These are phyloP conservation scores for Fragum sueziense DNA, from an alignment of 2,888 invertebrate genomes.

Conservation along the genomic window DNA sequence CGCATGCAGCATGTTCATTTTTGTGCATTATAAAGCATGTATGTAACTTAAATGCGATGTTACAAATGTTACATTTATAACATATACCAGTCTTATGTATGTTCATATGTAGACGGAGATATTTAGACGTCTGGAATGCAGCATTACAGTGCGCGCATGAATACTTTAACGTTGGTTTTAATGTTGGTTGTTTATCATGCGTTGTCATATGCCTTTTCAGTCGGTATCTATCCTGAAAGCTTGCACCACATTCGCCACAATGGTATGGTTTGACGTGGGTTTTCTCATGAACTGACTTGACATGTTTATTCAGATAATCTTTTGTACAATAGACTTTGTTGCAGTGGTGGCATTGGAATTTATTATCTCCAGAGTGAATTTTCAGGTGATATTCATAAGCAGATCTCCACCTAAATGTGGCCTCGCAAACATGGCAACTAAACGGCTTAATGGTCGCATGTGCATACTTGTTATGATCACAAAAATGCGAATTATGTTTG, in stretches of 20 bases:
- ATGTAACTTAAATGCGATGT: neutral
- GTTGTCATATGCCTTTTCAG: neutral
- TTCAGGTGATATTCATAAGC: neutral
- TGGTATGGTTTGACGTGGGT: neutral
- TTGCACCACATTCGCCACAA: neutral
- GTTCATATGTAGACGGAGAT: neutral
- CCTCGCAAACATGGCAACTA: neutral
- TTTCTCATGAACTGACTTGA: neutral
- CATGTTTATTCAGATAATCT: neutral
- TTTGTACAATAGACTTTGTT: neutral
- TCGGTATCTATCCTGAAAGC: neutral
- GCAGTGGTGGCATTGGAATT: neutral
- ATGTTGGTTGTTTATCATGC: neutral
- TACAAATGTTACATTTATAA: neutral
- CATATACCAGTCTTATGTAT: neutral
- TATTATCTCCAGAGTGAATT: neutral
- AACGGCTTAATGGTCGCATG: neutral
- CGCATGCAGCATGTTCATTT: neutral
- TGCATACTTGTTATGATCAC: neutral
- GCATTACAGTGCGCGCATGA: neutral
- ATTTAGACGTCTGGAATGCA: neutral
- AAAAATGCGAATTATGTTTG: neutral
- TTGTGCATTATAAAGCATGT: neutral
- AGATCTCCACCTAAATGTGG: neutral
- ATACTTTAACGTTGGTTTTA: neutral